Conservation (phyloP, 2,113 vertebrate species). For the Plotosus lineatus region DNA sequence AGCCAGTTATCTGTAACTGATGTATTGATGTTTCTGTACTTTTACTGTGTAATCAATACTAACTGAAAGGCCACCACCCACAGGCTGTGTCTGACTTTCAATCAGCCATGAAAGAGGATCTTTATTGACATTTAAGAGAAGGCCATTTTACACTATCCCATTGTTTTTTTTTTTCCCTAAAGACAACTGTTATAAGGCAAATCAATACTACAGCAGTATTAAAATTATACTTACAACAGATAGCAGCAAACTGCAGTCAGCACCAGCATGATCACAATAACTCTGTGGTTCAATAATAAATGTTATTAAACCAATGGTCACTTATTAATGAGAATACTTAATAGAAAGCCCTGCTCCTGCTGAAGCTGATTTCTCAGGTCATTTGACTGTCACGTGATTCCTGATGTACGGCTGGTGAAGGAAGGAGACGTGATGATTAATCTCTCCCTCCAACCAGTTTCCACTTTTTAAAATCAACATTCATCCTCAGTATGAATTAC, state of each 20-base stretch:
- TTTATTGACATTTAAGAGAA: background rate
- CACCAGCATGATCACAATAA: conserved; percentile 95
- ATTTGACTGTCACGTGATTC: conserved; percentile 40
- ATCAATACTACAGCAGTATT: background rate
- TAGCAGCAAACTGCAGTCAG: conserved; percentile 95
- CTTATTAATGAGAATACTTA: background rate
- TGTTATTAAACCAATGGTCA: background rate
- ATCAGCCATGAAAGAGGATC: background rate
- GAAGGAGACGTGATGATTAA: conserved; percentile 27
- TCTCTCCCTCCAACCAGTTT: background rate
- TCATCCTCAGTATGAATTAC: background rate
- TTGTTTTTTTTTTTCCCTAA: no score
- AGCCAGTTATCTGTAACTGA: background rate
- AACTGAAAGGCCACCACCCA: conserved; percentile 4
- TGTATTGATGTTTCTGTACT: background rate
- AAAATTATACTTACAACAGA: conserved; percentile 88
- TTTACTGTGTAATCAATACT: conserved; percentile 26
- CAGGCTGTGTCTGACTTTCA: conserved; percentile 39
- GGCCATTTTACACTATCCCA: background rate
- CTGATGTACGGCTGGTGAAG: background rate
- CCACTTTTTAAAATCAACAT: background rate
- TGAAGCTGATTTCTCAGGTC: background rate
- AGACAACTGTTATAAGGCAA: no score
- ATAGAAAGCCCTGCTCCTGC: background rate
- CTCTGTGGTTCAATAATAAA: conserved; percentile 67